A percentile compares a stretch with the other conserved stretches of the same genome.
phyloP scores from a whole-genome alignment of 2,888 invertebrate species.

The Kuschelorhynchus macadamiae region DNA sequence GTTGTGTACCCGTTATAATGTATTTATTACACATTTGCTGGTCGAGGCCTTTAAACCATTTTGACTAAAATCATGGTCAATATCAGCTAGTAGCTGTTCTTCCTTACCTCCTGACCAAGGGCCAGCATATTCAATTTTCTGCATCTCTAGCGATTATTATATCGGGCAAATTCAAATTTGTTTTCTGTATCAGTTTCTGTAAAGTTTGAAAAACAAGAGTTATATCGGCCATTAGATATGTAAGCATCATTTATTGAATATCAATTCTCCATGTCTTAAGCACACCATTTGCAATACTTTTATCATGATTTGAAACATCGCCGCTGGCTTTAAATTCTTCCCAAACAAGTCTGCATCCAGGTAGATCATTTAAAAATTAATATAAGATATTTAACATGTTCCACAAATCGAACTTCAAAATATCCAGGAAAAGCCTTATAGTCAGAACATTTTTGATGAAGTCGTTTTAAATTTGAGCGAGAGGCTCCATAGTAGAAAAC shows the following conservation, averaged over 20 bases:
- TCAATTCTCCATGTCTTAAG: constrained; percentile 5
- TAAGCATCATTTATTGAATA: constrained; percentile 4
- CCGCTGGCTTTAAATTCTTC: too few species aligned
- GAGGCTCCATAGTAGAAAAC: too few species aligned
- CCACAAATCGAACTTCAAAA: too few species aligned
- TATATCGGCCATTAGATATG: constrained; percentile 3
- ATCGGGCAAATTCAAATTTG: too few species aligned
- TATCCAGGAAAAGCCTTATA: too few species aligned
- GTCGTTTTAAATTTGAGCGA: too few species aligned
- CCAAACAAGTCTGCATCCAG: too few species aligned
- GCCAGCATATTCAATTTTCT: not conserved
- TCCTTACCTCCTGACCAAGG: constrained; percentile 3
- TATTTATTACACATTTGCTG: not conserved
- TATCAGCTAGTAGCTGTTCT: constrained; percentile 6
- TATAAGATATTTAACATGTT: too few species aligned
- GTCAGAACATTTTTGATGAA: too few species aligned
- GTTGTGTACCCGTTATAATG: constrained; percentile 1
- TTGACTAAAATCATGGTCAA: constrained; percentile 3
- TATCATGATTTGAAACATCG: too few species aligned
- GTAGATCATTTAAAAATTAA: too few species aligned
- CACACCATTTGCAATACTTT: not conserved
- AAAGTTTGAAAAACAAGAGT: constrained; percentile 8
- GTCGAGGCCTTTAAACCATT: not conserved
- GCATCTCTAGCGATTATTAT: too few species aligned
- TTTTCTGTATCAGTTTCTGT: constrained; percentile 1